Evolutionary conservation across 2,888 invertebrate genomes (phyloP).

Genomic region (Synanthedon vespiformis): DNA sequence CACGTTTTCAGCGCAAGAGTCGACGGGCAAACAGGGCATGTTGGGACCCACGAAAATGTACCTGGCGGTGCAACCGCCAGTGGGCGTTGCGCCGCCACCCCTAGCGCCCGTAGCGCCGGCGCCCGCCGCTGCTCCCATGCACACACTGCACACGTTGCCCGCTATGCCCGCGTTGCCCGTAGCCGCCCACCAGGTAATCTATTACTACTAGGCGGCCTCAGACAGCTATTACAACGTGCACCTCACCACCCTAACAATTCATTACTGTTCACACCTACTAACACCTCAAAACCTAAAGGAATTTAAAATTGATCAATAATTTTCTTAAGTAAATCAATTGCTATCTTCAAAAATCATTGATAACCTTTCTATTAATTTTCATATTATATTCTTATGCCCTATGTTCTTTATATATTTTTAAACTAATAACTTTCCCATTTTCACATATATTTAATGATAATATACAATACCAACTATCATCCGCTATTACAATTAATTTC

Average conservation of each 20-base stretch:
- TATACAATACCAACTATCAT: no score
- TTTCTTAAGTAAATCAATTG: no score
- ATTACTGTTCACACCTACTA: no score
- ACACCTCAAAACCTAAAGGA: no score
- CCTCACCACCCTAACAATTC: background rate
- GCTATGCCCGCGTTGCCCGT: slow-evolving; percentile 32
- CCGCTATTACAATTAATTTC: no score
- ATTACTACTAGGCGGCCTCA: slow-evolving; percentile 44
- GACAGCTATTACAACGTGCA: background rate
- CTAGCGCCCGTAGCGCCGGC: slow-evolving; percentile 27
- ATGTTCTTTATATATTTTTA: no score
- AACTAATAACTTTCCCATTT: no score
- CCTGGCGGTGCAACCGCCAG: slow-evolving; percentile 84
- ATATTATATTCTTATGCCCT: no score
- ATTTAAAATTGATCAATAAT: no score
- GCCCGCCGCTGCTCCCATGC: slow-evolving; percentile 27
- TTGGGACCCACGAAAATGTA: slow-evolving; percentile 89
- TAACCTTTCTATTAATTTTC: no score
- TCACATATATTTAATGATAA: no score
- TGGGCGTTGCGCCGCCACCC: slow-evolving; percentile 42
- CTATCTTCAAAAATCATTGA: no score
- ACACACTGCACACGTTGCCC: slow-evolving; percentile 32
- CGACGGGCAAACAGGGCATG: slow-evolving; percentile 86
- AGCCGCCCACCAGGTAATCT: slow-evolving; percentile 65
- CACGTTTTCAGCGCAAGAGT: slow-evolving; percentile 79